These are phyloP conservation scores for Phalloptychus januarius DNA, from an alignment of 2,797 vertebrate species.

Conservation along the genomic window DNA sequence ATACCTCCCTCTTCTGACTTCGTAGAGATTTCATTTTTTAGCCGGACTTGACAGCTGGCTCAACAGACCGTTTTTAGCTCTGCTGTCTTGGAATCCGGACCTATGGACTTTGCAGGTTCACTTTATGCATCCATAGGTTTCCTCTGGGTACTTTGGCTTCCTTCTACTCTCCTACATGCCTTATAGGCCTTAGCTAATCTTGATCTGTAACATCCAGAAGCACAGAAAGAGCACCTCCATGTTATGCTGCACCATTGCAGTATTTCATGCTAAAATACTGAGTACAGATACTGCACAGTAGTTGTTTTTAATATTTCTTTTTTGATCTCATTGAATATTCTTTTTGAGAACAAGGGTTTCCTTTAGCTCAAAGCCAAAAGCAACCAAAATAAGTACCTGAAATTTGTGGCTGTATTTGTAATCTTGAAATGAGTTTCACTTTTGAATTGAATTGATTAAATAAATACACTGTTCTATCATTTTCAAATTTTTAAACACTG, in stretches of 20 bases:
- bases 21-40: not conserved
- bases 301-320: not conserved
- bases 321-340: not conserved
- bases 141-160: not conserved
- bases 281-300: not conserved
- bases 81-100: not conserved
- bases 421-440: not conserved
- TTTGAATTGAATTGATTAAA: not conserved
- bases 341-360: not conserved
- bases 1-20: not conserved
- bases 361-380: not conserved
- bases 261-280: not conserved
- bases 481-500: not conserved
- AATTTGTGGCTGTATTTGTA: not conserved
- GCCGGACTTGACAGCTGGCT: not conserved
- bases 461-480: not conserved
- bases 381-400: not conserved
- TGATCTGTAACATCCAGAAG: not conserved
- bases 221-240: not conserved
- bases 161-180: not conserved
- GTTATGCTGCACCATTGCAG: not conserved
- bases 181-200: not conserved
- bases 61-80: not conserved
- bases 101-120: not conserved
- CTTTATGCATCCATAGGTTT: not conserved